Percentiles rank a stretch among this genome's conserved stretches.
phyloP scores from a whole-genome alignment of 2,797 vertebrate species.

The Bovichtus diacanthus region DNA sequence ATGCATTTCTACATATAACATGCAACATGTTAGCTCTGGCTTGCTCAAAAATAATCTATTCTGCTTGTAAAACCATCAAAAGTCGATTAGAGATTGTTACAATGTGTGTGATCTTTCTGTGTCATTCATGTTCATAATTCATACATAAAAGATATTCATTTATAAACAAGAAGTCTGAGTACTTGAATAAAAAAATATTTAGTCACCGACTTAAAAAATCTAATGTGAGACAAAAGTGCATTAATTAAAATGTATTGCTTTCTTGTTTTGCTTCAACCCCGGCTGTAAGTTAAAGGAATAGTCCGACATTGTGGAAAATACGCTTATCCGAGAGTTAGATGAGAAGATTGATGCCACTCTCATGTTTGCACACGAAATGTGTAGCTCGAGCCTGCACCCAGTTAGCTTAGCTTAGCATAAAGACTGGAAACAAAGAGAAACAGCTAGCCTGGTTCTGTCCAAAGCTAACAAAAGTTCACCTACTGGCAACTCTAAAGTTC shows the following conservation, averaged over 20 bases:
- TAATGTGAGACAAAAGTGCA: neutral
- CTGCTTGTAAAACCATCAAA: conserved; percentile 18
- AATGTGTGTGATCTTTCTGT: neutral
- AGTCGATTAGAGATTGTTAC: neutral
- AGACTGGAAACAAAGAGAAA: neutral
- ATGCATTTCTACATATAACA: conserved; percentile 47
- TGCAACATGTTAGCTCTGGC: conserved; percentile 38
- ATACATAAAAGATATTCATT: conserved; percentile 28
- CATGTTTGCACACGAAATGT: neutral
- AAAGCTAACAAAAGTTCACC: neutral
- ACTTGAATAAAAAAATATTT: conserved; percentile 23
- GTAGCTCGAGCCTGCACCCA: neutral
- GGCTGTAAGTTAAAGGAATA: neutral
- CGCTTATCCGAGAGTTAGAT: neutral
- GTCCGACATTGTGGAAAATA: conserved; percentile 10
- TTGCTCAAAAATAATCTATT: conserved; percentile 15
- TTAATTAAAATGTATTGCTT: neutral
- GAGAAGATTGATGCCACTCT: neutral
- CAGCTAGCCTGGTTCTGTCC: neutral
- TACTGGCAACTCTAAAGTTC: neutral
- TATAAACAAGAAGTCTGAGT: conserved; percentile 5
- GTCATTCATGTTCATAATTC: conserved; percentile 11
- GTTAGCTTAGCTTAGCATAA: conserved; percentile 8
- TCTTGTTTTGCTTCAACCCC: neutral
- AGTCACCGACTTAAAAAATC: conserved; percentile 14